Conservation (phyloP, 2,113 vertebrate genomes). For the Macaca nemestrina region DNA sequence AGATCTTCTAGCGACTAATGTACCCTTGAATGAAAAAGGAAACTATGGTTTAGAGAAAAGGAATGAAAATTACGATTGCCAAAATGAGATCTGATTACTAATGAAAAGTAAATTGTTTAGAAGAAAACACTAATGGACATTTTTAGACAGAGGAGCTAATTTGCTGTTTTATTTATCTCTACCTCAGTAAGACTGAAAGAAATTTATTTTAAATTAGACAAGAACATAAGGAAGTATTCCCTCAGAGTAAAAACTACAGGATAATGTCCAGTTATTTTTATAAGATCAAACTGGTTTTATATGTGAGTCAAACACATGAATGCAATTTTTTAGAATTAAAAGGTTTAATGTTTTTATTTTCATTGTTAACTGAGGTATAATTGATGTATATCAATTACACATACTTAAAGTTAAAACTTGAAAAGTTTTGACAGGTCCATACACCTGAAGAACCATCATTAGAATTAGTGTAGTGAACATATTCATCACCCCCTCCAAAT, state of each 20-base stretch:
- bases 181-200: neutral
- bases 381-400: neutral
- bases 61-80: neutral
- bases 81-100: neutral
- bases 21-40: neutral
- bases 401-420: neutral
- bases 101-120: neutral
- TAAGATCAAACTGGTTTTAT: neutral
- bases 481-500: neutral
- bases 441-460: neutral
- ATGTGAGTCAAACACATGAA: neutral
- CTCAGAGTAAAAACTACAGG: neutral
- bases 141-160: neutral
- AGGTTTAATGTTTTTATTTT: neutral
- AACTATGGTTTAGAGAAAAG: neutral
- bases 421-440: neutral
- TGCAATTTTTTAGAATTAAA: slow-evolving; percentile 11
- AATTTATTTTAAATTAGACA: neutral
- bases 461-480: neutral
- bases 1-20: neutral
- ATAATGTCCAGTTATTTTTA: neutral
- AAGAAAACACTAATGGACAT: neutral
- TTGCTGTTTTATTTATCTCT: neutral
- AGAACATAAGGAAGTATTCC: neutral
- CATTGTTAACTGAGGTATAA: neutral